Conservation (phyloP, 2,888 invertebrate genomes). For the Drepana falcataria region DNA sequence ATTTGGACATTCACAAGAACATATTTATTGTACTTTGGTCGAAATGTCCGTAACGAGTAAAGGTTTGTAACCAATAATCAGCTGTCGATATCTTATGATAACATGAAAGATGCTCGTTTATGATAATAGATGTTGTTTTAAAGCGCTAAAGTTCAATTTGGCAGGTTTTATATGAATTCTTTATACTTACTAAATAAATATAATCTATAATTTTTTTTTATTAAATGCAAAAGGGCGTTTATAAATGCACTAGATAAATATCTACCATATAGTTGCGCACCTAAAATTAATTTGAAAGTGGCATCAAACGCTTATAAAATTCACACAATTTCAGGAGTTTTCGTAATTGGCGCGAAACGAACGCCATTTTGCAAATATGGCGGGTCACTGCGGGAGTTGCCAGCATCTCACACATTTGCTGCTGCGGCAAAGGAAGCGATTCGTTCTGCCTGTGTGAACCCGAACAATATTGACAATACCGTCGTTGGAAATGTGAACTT, state of each 20-base stretch:
- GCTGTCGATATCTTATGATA: neutral
- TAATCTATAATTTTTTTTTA: too few relatives aligned
- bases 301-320: neutral
- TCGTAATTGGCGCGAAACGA: conserved; percentile 62
- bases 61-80: conserved; percentile 28
- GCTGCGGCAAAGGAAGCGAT: conserved; percentile 60
- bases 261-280: too few relatives aligned
- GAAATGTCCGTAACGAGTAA: conserved; percentile 29
- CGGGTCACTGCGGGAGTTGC: conserved; percentile 52
- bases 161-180: too few relatives aligned
- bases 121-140: neutral
- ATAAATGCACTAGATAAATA: too few relatives aligned
- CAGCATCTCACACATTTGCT: conserved; percentile 58
- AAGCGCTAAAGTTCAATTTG: too few relatives aligned
- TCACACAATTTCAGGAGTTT: conserved; percentile 42
- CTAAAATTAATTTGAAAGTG: too few relatives aligned
- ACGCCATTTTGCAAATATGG: conserved; percentile 67
- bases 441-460: conserved; percentile 42
- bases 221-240: too few relatives aligned
- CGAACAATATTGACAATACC: conserved; percentile 48
- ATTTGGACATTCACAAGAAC: neutral
- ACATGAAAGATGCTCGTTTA: neutral
- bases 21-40: conserved; percentile 3
- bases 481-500: conserved; percentile 61
- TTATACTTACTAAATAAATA: too few relatives aligned